These are phyloP conservation scores for Cromileptes altivelis DNA, from an alignment of 2,113 vertebrate genomes.

Conservation along the genomic window DNA sequence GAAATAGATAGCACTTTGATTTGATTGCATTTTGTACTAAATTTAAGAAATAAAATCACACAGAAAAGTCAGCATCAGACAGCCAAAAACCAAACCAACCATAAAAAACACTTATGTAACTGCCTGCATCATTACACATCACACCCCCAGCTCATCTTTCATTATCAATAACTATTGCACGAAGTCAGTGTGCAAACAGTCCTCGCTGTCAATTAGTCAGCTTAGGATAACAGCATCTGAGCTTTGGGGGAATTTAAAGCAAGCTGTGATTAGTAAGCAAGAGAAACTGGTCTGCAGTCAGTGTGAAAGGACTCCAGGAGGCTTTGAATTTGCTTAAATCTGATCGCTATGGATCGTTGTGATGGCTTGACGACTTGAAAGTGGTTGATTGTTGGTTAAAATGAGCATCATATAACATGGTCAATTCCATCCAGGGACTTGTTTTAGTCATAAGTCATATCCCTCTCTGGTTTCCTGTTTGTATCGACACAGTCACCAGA, in stretches of 20 bases:
- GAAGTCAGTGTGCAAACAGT: constrained; percentile 12
- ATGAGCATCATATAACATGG: background rate
- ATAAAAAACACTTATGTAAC: constrained; percentile 11
- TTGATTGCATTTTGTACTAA: constrained; percentile 25
- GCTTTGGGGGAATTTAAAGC: constrained; percentile 50
- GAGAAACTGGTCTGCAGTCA: constrained; percentile 48
- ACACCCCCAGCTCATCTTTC: constrained; percentile 8
- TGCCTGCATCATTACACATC: constrained; percentile 8
- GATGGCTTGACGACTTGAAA: constrained; percentile 30
- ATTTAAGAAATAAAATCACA: constrained; percentile 2
- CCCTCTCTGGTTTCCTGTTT: background rate
- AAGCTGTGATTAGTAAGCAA: constrained; percentile 53
- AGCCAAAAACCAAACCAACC: constrained; percentile 6
- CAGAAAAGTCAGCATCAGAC: background rate
- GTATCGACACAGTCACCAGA: background rate
- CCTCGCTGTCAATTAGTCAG: constrained; percentile 46
- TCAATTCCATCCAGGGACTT: background rate
- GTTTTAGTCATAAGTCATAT: background rate
- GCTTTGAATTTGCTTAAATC: constrained; percentile 41
- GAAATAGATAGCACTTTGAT: constrained; percentile 1
- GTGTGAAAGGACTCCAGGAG: constrained; percentile 46
- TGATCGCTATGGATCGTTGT: constrained; percentile 35
- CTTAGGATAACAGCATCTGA: constrained; percentile 43
- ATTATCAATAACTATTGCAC: constrained; percentile 47
- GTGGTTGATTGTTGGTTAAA: background rate